Evolutionary conservation across 2,113 vertebrate species (phyloP), one percentile per base, ranked within the genome.

Genomic region (Passer montanus): DNA sequence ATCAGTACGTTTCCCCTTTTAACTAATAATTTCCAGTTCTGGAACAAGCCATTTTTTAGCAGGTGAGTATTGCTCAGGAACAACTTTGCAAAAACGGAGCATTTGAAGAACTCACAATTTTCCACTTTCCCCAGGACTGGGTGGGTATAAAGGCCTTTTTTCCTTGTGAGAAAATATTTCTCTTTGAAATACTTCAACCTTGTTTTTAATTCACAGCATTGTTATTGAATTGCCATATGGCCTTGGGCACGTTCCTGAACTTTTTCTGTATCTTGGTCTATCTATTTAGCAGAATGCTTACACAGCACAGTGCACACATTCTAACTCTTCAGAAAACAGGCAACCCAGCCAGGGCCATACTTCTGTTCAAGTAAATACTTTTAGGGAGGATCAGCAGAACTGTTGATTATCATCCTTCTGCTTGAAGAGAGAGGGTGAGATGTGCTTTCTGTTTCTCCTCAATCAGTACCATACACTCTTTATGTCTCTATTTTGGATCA

Each of bases 131-230:
- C n/a, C 31, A 20, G 50, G 28, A 90, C 28, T 64, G 46, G 39
- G 39, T 41, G 46, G 39, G 39, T 41, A 80, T 73, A 84, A 95
- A 92, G 5, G 6, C 15, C 8, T 50, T 63, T 55, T 87, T 72
- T 78, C 37, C 67, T 66, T 37, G 23, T 53, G 55, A 94, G 63
- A 75, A 93, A 83, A 53, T 69, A 83, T 43, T 95, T 77, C 18
- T 82, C 19, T 79, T 86, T 70, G 59, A 94, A 87, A 92, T 87
- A 43, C 37, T 70, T 74, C 83, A 90, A 46, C 43, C 23, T 86
- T 53, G 23, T 90, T 94, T 95, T 90, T 92, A 94, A 92, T 93
- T 94, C 55, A 55, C 43, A 81, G 28, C 46, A 77, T 94, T 94
- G 90, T 90, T 95, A 95, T 50, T 93, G 90, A 90, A 81, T 83